A percentile compares a stretch with the other conserved stretches of the same genome.
phyloP scores from a whole-genome alignment of 2,797 vertebrate species.

The Sebastes alutus region DNA sequence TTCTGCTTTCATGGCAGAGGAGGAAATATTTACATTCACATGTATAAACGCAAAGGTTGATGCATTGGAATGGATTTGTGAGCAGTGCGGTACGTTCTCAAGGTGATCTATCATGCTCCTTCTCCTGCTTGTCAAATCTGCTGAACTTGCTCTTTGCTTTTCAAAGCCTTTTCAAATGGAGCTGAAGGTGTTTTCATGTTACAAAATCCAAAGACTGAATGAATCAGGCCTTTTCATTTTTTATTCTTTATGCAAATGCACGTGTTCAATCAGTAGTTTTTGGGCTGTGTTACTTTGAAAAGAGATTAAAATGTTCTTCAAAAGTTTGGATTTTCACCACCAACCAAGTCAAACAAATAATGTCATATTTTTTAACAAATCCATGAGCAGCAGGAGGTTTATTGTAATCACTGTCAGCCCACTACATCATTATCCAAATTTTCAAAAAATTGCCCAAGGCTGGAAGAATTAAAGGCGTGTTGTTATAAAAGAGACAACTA shows the following conservation, averaged over 20 bases:
- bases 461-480: conserved; percentile 2
- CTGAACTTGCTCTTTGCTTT: conserved; percentile 57
- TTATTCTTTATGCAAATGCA: conserved; percentile 25
- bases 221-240: conserved; percentile 15
- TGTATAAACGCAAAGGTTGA: conserved; percentile 47
- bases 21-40: conserved; percentile 37
- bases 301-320: conserved; percentile 3
- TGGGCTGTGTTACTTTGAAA: neutral
- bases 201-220: conserved; percentile 12
- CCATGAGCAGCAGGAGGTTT: conserved; percentile 7
- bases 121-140: conserved; percentile 62
- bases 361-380: conserved; percentile 1
- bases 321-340: conserved; percentile 5
- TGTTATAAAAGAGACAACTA: neutral
- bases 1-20: conserved; percentile 31
- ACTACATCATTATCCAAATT: neutral
- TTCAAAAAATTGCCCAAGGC: neutral
- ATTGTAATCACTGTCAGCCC: conserved; percentile 7
- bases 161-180: conserved; percentile 38
- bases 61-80: conserved; percentile 47
- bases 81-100: conserved; percentile 25
- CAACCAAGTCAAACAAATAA: conserved; percentile 5
- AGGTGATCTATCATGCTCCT: conserved; percentile 65
- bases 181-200: conserved; percentile 30
- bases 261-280: conserved; percentile 5